These are phyloP conservation scores for Tichodroma muraria DNA, from an alignment of 2,113 vertebrate species.

Conservation along the genomic window DNA sequence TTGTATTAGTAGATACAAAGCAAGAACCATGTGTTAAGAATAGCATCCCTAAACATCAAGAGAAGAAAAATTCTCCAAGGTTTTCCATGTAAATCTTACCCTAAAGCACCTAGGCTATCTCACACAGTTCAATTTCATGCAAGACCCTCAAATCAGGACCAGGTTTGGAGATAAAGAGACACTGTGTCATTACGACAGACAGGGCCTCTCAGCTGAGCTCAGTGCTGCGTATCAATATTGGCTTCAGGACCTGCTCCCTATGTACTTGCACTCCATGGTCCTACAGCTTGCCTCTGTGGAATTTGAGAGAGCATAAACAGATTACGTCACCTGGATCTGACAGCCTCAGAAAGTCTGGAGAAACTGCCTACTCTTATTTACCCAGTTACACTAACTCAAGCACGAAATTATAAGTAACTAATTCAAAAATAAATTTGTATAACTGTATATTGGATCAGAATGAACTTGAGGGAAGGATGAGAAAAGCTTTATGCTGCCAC, in stretches of 20 bases:
- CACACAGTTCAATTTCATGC: neutral
- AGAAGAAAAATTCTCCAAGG: neutral
- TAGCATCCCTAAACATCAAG: neutral
- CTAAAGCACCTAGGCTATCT: neutral
- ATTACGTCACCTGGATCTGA: neutral
- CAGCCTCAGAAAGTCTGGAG: neutral
- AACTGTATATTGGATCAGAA: neutral
- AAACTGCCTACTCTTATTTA: neutral
- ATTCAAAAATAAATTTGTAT: neutral
- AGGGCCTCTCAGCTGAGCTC: neutral
- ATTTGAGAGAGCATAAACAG: neutral
- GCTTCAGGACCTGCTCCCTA: neutral
- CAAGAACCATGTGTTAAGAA: neutral
- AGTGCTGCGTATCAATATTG: neutral
- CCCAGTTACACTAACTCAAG: neutral
- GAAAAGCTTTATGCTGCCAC: neutral
- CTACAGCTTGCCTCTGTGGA: neutral
- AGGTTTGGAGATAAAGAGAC: neutral
- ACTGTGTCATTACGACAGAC: neutral
- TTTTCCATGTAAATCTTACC: neutral
- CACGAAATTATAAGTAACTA: neutral
- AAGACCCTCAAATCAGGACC: neutral
- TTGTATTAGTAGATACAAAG: neutral
- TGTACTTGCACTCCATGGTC: no score
- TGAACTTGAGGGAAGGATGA: neutral